Evolutionary conservation across 2,797 vertebrate genomes (phyloP), one percentile per base, ranked within the genome.

Genomic region (Sebastes iracundus): DNA sequence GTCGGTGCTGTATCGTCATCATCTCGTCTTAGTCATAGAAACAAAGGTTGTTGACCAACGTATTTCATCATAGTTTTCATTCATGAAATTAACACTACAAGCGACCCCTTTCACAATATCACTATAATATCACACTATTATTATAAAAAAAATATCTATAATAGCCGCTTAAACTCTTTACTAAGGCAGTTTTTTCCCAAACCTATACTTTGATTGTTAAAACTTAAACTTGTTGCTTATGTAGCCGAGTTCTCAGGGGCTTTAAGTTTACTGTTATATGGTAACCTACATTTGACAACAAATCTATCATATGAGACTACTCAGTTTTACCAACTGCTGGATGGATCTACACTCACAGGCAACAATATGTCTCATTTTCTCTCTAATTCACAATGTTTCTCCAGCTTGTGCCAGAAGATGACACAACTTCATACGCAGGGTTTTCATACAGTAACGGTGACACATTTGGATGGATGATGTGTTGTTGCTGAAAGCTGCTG

Each of bases 401-500:
- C 25, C 27, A 25, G 5, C 13, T 52, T 12, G 22, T 30, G 66
- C 13, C 22, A 27, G 18, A n/a, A 25, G 30, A 20, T 53, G 20
- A 42, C 23, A 52, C 23, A 20, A 20, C 22, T 74, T 27, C 30
- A 73, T 13, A 32, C 7, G 5, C 61, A 10, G 22, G 20, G 30
- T 33, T 61, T 58, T 49, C 14, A 23, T 38, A 27, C 53, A 32
- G 60, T 53, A 4, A 5, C 20, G 6, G 55, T 58, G 66, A 75
- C 59, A 53, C 30, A 58, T 32, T 58, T 30, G 65, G 33, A 42
- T 49, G 23, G 12, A 53, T 33, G 62, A 60, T 35, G 42, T 38
- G 60, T 59, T 64, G 59, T 61, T 68, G 56, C 71, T 23, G 33
- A 68, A 46, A 64, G 61, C 38, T 69, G 70, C 66, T 35, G 61